Conservation (phyloP, 2,888 invertebrate genomes). For the Drosophila meridionalis region DNA sequence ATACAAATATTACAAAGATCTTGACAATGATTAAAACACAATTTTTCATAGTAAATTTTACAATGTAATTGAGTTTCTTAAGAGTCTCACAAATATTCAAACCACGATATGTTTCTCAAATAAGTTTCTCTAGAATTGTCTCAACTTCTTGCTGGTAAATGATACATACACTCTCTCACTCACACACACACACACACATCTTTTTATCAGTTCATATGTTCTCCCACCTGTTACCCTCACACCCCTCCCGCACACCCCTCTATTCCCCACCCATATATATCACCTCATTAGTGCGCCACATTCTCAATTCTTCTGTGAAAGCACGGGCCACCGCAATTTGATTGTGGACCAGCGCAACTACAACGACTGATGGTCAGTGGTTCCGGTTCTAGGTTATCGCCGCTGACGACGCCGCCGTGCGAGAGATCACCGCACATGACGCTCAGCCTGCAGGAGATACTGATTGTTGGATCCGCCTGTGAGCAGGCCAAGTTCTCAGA, state of each 20-base stretch:
- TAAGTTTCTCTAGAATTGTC: background rate
- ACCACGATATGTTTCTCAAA: background rate
- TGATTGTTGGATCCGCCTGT: conserved; percentile 96
- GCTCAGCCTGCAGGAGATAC: conserved; percentile 95
- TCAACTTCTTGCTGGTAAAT: background rate
- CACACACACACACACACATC: conserved; percentile 14
- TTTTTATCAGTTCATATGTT: conserved; percentile 53
- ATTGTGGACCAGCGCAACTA: conserved; percentile 85
- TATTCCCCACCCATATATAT: conserved; percentile 37
- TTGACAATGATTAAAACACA: background rate
- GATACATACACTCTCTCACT: conserved; percentile 7
- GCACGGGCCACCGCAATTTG: conserved; percentile 85
- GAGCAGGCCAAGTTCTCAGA: conserved; percentile 99
- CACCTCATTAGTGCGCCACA: conserved; percentile 84
- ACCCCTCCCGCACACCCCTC: conserved; percentile 36
- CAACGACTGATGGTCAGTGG: conserved; percentile 85
- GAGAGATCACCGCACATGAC: conserved; percentile 95
- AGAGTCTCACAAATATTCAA: background rate
- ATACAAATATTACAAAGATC: no score
- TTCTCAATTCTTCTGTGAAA: conserved; percentile 85
- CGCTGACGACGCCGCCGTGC: conserved; percentile 93
- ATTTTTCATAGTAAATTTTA: background rate
- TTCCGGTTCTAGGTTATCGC: conserved; percentile 89
- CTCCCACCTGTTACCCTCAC: conserved; percentile 27
- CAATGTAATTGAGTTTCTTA: background rate